Percentiles rank a stretch among this genome's conserved stretches.
Conservation (phyloP, 2,113 vertebrate genomes). For the Paramormyrops kingsleyae region DNA sequence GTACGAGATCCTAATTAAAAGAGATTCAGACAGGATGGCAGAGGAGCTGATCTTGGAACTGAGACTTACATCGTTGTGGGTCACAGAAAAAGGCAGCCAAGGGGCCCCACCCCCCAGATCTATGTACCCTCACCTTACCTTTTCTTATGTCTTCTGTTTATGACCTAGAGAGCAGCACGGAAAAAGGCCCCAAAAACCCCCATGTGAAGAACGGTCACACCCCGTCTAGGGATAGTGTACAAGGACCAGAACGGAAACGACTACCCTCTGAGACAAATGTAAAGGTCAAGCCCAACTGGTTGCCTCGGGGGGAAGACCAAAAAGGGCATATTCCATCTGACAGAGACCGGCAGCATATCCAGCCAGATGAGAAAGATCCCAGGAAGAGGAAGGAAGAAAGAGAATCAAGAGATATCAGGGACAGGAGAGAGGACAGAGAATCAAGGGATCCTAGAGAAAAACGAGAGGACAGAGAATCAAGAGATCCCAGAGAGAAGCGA, state of each 20-base stretch:
- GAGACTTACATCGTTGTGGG: background rate
- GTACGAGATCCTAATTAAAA: constrained; percentile 53
- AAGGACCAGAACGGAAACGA: constrained; percentile 35
- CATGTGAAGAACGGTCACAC: constrained; percentile 81
- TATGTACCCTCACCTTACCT: background rate
- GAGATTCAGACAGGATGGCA: background rate
- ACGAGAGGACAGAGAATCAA: constrained; percentile 39
- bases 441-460: constrained; percentile 16
- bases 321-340: constrained; percentile 40
- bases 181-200: constrained; percentile 55
- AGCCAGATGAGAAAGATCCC: constrained; percentile 39
- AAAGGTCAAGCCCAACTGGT: constrained; percentile 47
- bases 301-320: constrained; percentile 51
- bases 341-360: constrained; percentile 36
- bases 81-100: background rate
- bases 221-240: constrained; percentile 44
- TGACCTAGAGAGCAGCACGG: constrained; percentile 63
- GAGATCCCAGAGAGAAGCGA: constrained; percentile 27
- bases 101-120: background rate
- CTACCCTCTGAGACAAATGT: constrained; percentile 56
- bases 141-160: background rate
- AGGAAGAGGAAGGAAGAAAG: constrained; percentile 40
- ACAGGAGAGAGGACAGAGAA: constrained; percentile 44
- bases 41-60: background rate
- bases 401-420: constrained; percentile 24